Base-by-base conservation (phyloP, 2,797 vertebrate species). In the Microctenopoma stevenorrisi region DNA sequence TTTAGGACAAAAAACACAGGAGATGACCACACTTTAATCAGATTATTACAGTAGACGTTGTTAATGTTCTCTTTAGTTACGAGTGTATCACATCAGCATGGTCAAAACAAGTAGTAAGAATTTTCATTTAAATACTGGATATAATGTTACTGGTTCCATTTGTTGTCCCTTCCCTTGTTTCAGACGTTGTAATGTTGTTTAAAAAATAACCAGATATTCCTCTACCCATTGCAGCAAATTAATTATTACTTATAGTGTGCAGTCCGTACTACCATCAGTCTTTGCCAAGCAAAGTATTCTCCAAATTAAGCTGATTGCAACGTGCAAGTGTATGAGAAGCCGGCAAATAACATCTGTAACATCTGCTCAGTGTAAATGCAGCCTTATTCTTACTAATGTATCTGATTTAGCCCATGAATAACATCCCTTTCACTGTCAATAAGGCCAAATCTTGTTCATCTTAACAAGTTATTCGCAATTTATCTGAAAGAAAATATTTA, bases 371-470 rank as follows among this genome's bases (percentile, higher is more conserved):
- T 72, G 78, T 81, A 75, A 81, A 83, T 40, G 12, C 60, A 72
- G 62, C 30, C 30, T 51, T 25, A 52, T 52, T 52, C 5, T 15
- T 15, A 26, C 14, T 50, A 11, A 25, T 52, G 7, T 16, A 22
- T 44, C 16, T 44, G 13, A 9, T 65, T 61, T n/a, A 43, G 4
- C 46, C 16, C 18, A 30, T 52, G 14, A 56, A 52, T 50, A 22
- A 72, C 56, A 54, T 16, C 60, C 57, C 13, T 18, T 26, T 5
- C 12, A 38, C 46, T 57, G 16, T 28, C 73, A 75, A 48, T 44
- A 42, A 68, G 63, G 78, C 68, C 61, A 66, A 51, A 75, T 47
- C 54, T 8, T 60, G 78, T 82, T 57, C 81, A 84, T 82, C 78
- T 80, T 78, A 81, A n/a, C 83, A 85, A 79, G 81, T 58, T 50